A percentile compares a stretch with the other conserved stretches of the same genome.
Evolutionary conservation across 2,888 invertebrate genomes (phyloP).

Genomic region (Microctonus aethiopoides): DNA sequence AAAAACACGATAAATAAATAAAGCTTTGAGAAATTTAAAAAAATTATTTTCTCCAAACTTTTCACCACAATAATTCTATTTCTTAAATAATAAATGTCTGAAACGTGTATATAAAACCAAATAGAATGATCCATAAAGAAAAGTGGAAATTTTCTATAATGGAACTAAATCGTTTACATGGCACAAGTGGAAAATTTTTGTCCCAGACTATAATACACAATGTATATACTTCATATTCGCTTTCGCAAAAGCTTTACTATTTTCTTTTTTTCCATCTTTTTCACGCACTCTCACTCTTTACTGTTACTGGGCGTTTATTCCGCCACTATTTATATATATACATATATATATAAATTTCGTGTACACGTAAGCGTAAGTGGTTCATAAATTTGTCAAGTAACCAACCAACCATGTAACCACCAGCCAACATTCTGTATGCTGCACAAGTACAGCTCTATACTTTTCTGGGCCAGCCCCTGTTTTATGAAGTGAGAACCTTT

Average conservation of each 20-base stretch:
- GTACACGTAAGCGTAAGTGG: conserved; percentile 45
- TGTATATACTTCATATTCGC: neutral
- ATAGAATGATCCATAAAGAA: neutral
- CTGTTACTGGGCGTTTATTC: neutral
- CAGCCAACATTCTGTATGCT: neutral
- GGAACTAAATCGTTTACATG: conserved; percentile 7
- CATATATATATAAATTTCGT: conserved; percentile 40
- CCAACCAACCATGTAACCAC: conserved; percentile 32
- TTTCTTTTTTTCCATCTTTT: neutral
- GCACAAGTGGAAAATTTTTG: neutral
- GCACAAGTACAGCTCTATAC: neutral
- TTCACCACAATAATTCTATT: neutral
- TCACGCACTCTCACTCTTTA: neutral
- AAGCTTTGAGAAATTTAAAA: neutral
- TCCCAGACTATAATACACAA: neutral
- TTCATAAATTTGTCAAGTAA: conserved; percentile 45
- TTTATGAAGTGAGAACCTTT: conserved; percentile 46
- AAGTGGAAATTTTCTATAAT: neutral
- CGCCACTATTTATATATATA: neutral
- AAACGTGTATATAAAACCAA: neutral
- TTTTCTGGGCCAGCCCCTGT: conserved; percentile 23
- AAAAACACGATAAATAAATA: neutral
- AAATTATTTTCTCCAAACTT: neutral
- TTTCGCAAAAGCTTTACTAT: neutral
- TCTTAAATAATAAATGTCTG: neutral